A percentile compares a stretch with the other conserved stretches of the same genome.
Evolutionary conservation across 2,797 vertebrate species (phyloP).

Genomic region (Apogon talboti): DNA sequence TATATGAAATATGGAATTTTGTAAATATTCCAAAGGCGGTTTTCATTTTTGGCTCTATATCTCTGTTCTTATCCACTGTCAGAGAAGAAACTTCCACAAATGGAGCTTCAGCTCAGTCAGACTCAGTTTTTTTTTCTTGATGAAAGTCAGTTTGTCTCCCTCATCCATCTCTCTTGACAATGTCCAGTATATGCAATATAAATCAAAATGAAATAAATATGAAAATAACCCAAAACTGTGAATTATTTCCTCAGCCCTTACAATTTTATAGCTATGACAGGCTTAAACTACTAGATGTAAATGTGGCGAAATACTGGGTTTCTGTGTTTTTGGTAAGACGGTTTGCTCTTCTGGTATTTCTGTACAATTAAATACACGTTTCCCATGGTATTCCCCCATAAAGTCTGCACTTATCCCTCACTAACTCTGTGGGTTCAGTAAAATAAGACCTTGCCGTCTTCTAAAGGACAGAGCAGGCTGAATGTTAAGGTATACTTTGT

Average conservation of each 20-base stretch:
- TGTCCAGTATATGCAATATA: slow-evolving; percentile 29
- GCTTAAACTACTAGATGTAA: slow-evolving; percentile 60
- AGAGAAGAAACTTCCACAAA: slow-evolving; percentile 16
- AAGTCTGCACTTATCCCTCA: slow-evolving; percentile 67
- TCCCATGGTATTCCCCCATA: slow-evolving; percentile 45
- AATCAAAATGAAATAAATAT: slow-evolving; percentile 49
- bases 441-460: slow-evolving; percentile 58
- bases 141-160: slow-evolving; percentile 25
- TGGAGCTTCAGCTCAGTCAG: neutral
- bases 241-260: slow-evolving; percentile 58
- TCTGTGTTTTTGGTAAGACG: slow-evolving; percentile 45
- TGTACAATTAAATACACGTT: slow-evolving; percentile 69
- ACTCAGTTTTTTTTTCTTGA: slow-evolving; percentile 25
- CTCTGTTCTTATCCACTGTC: slow-evolving; percentile 7
- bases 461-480: slow-evolving; percentile 25
- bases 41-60: slow-evolving; percentile 31
- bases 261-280: slow-evolving; percentile 48
- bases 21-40: neutral
- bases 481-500: slow-evolving; percentile 57
- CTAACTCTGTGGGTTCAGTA: slow-evolving; percentile 61
- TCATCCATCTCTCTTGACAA: slow-evolving; percentile 37
- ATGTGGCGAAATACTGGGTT: slow-evolving; percentile 53
- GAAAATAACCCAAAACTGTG: slow-evolving; percentile 52
- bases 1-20: neutral
- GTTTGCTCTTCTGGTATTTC: slow-evolving; percentile 68